Base-by-base conservation (phyloP, 2,113 vertebrate species). In the Oryzias woworae region DNA sequence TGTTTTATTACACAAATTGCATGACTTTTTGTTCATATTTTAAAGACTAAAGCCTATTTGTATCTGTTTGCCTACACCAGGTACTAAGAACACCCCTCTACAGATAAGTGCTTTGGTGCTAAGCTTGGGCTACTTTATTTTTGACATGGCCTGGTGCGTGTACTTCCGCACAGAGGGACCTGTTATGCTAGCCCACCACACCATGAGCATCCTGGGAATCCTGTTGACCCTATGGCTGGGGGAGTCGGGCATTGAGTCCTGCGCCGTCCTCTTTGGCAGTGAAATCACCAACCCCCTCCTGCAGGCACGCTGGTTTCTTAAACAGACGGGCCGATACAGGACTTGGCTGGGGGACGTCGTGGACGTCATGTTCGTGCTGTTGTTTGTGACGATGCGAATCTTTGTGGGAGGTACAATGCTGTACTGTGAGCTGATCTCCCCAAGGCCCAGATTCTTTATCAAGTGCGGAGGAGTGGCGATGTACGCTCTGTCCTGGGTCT, bases 261-360 rank as follows among this genome's bases (percentile, higher is more conserved):
- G 96, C 1, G 95, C 95, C 0, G 96, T 98, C 43, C 92, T 98
- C 75, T 98, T 98, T 22, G 96, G 96, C 76, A 98, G 95, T 1
- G 96, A 98, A 89, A 92, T 98, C 83, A 98, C 96, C 60, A 98
- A 98, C 90, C 96, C 96, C 0, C 92, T 98, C 56, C 90, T 98
- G 46, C 96, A 98, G 91, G 86, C 94, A 1, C 96, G 96, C 77
- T 98, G 96, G 96, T 98, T 98, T 89, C 92, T 98, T 66, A 94
- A 96, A 70, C 93, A 95, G 85, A 92, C 88, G 3, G 96, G 95
- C 0, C 90, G 22, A 22, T 95, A 96, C 70, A 86, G 93, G 67
- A 93, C 87, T 15, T 64, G 90, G 62, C 80, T 90, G 0, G 96
- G 95, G 0, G 92, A 96, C 0, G 7, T 89, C 28, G 96, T 98